Evolutionary conservation across 2,888 invertebrate genomes (phyloP), one percentile per base, ranked within the genome.

Genomic region (Pasiphila rectangulata): DNA sequence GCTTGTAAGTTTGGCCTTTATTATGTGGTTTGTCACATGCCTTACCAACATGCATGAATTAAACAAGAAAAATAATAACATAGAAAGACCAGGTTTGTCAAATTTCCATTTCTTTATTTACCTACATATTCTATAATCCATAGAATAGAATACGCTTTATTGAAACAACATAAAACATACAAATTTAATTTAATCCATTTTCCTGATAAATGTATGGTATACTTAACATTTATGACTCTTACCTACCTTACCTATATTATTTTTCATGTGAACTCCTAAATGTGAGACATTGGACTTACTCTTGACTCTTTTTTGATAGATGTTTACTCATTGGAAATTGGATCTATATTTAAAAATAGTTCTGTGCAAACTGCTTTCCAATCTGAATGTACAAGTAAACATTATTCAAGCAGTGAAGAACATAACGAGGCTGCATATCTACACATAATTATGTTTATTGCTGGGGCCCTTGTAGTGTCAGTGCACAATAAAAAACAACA

Each of bases 1-100:
- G 85, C 72, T 88, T 7, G 25, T 77, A 24, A 66, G 74, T 23
- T 59, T 87, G 54, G 59, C 72, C 19, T 43, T 79, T 3, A 51
- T 58, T 16, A 80, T 84, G 85, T 87, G 87, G 87, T 16, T 79
- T 40, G 61, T 67, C 5, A 69, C 80, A 61, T 85, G 85, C 52
- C 49, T 57, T 34, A 40, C 75, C 32, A 77, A 84, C 49, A 17
- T 6, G 32, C n/a, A n/a, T 68, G 6, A 62, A 56, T 49, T 23
- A 69, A 25, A 66, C 38, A 35, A 30, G n/a, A n/a, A 48, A 12
- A 38, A 5, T 19, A 35, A 29, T 38, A 57, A 59, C 39, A 40
- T 53, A 40, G 52, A 44, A 42, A 41, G 40, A 38, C 46, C 52
- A 56, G 52, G 67, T 69, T 44, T 55, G 69, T 64, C n/a, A 9